Conservation (phyloP, 2,888 invertebrate species). For the Molanna angustata region DNA sequence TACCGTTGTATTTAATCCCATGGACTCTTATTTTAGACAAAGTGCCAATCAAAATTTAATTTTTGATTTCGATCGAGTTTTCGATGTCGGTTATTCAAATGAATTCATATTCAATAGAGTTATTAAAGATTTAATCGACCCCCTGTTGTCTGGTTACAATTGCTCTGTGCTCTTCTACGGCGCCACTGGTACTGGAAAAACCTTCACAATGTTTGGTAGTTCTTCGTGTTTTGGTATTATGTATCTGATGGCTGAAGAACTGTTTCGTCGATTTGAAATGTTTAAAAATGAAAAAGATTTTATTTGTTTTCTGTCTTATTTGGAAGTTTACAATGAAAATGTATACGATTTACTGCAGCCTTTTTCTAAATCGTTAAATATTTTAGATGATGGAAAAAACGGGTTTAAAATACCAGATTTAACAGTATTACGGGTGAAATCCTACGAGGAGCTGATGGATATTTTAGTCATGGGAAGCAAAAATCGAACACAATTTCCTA, state of each 20-base stretch:
- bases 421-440: no score
- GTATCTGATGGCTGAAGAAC: background rate
- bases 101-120: slow-evolving; percentile 1
- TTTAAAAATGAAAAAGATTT: slow-evolving; percentile 3
- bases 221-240: background rate
- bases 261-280: slow-evolving; percentile 3
- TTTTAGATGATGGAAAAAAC: no score
- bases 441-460: slow-evolving; percentile 5
- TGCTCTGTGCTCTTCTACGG: slow-evolving; percentile 11
- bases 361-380: no score
- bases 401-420: no score
- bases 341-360: slow-evolving; percentile 6
- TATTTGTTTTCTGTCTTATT: slow-evolving; percentile 3
- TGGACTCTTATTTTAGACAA: background rate
- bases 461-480: slow-evolving; percentile 1
- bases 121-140: slow-evolving; percentile 1
- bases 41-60: background rate
- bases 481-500: slow-evolving; percentile 2
- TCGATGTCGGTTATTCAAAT: background rate
- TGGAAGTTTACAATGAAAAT: slow-evolving; percentile 11
- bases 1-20: slow-evolving; percentile 2
- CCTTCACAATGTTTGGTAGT: slow-evolving; percentile 6
- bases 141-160: slow-evolving; percentile 3
- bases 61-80: slow-evolving; percentile 6
- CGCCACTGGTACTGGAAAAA: slow-evolving; percentile 8